Percentiles rank a stretch among this genome's conserved stretches.
These are phyloP conservation scores for Ctena decussata DNA, from an alignment of 2,888 invertebrate genomes.

Conservation along the genomic window DNA sequence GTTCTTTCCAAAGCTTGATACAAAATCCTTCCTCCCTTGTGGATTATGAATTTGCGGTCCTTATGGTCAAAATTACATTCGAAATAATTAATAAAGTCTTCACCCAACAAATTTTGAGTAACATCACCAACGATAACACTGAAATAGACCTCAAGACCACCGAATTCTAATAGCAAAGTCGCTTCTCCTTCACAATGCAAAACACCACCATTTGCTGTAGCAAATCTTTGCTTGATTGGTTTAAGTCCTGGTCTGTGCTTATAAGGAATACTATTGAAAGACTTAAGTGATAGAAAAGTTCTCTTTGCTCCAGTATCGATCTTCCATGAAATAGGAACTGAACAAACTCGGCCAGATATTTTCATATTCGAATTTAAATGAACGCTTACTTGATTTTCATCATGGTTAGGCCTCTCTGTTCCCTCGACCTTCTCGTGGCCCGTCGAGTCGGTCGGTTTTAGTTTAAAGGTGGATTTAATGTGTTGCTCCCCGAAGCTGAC, in stretches of 20 bases:
- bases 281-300: background rate
- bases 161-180: background rate
- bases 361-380: background rate
- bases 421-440: background rate
- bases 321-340: background rate
- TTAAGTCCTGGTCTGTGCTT: background rate
- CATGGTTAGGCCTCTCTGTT: background rate
- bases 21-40: background rate
- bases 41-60: background rate
- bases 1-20: background rate
- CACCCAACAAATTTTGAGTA: slow-evolving; percentile 9
- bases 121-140: slow-evolving; percentile 29
- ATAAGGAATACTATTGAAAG: background rate
- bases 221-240: background rate
- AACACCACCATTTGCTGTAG: too few species aligned
- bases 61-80: slow-evolving; percentile 23
- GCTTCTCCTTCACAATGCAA: slow-evolving; percentile 30
- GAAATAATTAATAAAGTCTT: slow-evolving; percentile 30
- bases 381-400: background rate
- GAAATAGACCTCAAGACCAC: slow-evolving; percentile 15
- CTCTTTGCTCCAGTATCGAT: background rate
- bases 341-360: background rate
- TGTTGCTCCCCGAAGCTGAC: too few species aligned
- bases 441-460: background rate
- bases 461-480: background rate